A percentile compares a stretch with the other conserved stretches of the same genome.
These are phyloP conservation scores for Phodopus roborovskii DNA, from an alignment of 2,113 vertebrate species.

Conservation along the genomic window DNA sequence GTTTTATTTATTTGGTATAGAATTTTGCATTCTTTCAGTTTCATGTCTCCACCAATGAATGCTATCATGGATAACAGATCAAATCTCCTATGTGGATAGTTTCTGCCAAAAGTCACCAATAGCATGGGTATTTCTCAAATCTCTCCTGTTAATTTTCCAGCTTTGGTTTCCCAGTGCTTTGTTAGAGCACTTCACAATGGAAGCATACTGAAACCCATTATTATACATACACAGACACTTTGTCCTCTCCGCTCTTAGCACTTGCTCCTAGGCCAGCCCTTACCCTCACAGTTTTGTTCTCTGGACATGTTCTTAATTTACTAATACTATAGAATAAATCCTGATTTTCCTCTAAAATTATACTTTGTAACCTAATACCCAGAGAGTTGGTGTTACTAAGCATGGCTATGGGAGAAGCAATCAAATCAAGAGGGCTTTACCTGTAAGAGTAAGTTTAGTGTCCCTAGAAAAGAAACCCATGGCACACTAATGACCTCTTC, in stretches of 20 bases:
- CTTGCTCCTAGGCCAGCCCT: background rate
- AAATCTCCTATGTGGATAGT: background rate
- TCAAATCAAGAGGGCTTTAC: background rate
- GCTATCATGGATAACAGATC: background rate
- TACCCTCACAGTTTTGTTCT: background rate
- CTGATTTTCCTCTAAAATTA: background rate
- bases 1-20: background rate
- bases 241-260: background rate
- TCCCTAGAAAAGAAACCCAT: background rate
- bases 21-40: background rate
- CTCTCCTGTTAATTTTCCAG: background rate
- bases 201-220: background rate
- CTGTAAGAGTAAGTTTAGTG: background rate
- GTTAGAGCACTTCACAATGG: background rate
- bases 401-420: too few relatives aligned
- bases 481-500: background rate
- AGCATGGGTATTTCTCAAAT: background rate
- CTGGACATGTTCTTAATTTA: conserved; percentile 7
- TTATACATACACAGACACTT: background rate
- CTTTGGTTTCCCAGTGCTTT: background rate
- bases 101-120: too few relatives aligned
- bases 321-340: background rate
- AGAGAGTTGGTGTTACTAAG: background rate
- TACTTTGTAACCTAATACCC: too few relatives aligned
- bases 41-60: background rate